Percentiles rank a stretch among this genome's conserved stretches.
These are phyloP conservation scores for Theonella swinhoei DNA, from an alignment of 37 sponge, comb jelly and placozoan species.

Conservation along the genomic window DNA sequence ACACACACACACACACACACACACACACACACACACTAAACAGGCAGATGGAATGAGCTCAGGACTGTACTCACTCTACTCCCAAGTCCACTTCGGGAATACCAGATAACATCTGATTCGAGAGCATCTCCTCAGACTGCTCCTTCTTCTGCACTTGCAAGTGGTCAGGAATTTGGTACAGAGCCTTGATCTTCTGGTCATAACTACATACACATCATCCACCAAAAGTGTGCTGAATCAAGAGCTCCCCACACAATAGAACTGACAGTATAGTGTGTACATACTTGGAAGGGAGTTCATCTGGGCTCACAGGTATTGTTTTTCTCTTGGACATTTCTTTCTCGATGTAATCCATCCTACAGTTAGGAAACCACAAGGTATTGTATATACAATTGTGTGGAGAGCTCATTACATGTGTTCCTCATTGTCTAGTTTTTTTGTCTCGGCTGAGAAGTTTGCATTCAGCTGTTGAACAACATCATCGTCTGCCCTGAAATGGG, in stretches of 20 bases:
- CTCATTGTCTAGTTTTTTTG: slow-evolving; percentile 79
- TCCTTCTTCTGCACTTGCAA: slow-evolving; percentile 46
- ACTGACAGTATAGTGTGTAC: neutral
- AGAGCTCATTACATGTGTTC: slow-evolving; percentile 81
- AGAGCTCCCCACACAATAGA: neutral
- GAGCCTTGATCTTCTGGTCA: slow-evolving; percentile 69
- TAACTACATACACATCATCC: slow-evolving; percentile 28
- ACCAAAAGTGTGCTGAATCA: neutral
- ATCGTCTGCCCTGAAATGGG: slow-evolving; percentile 62
- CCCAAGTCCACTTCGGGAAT: slow-evolving; percentile 93
- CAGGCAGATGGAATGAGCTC: no score
- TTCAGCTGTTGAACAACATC: slow-evolving; percentile 63
- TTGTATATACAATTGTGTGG: neutral
- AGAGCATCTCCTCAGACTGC: slow-evolving; percentile 85
- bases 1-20: slow-evolving; percentile 8
- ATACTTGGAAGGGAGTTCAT: slow-evolving; percentile 16
- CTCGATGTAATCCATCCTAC: slow-evolving; percentile 89
- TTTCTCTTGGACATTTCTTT: slow-evolving; percentile 75
- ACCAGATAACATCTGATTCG: slow-evolving; percentile 94
- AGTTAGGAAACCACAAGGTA: neutral
- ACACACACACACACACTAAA: no score
- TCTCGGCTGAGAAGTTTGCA: slow-evolving; percentile 88
- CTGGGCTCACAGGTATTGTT: neutral
- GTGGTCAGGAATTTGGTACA: slow-evolving; percentile 75
- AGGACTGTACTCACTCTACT: slow-evolving; percentile 84